A percentile compares a stretch with the other conserved stretches of the same genome.
Evolutionary conservation across 2,888 invertebrate species (phyloP).

Genomic region (Ramazzottius varieornatus): DNA sequence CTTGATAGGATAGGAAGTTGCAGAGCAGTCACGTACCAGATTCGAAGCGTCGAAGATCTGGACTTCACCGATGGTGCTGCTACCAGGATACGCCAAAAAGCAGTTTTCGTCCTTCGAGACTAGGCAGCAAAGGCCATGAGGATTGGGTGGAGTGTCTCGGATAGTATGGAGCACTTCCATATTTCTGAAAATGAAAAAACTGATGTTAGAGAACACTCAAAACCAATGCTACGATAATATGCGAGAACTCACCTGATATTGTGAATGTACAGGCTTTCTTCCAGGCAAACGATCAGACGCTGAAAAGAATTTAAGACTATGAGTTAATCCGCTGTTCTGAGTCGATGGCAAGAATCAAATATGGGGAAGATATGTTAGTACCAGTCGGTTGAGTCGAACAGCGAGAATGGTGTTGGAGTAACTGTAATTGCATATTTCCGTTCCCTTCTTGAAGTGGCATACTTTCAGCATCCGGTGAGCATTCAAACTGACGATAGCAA

Average conservation of each 20-base stretch:
- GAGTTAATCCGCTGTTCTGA: too few relatives aligned
- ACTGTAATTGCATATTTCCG: constrained; percentile 89
- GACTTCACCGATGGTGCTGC: constrained; percentile 69
- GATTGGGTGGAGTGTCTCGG: constrained; percentile 85
- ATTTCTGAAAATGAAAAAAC: constrained; percentile 40
- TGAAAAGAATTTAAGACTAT: constrained; percentile 27
- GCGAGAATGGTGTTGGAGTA: constrained; percentile 79
- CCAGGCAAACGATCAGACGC: constrained; percentile 82
- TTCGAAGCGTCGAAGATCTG: constrained; percentile 79
- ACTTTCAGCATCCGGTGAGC: constrained; percentile 74
- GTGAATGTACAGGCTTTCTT: constrained; percentile 90
- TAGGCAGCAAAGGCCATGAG: constrained; percentile 65
- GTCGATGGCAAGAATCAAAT: too few relatives aligned
- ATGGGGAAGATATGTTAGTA: too few relatives aligned
- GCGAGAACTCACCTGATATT: too few relatives aligned
- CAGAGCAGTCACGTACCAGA: constrained; percentile 32
- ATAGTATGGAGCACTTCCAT: constrained; percentile 96
- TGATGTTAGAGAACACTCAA: too few relatives aligned
- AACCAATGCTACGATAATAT: too few relatives aligned
- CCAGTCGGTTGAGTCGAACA: constrained; percentile 75
- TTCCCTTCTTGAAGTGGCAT: constrained; percentile 87
- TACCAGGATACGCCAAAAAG: constrained; percentile 86
- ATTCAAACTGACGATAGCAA: constrained; percentile 70
- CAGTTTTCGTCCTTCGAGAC: constrained; percentile 67
- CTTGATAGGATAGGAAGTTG: not conserved